Evolutionary conservation across 1,140 invertebrate species (phyloP).

Genomic region (Cyclina sinensis): DNA sequence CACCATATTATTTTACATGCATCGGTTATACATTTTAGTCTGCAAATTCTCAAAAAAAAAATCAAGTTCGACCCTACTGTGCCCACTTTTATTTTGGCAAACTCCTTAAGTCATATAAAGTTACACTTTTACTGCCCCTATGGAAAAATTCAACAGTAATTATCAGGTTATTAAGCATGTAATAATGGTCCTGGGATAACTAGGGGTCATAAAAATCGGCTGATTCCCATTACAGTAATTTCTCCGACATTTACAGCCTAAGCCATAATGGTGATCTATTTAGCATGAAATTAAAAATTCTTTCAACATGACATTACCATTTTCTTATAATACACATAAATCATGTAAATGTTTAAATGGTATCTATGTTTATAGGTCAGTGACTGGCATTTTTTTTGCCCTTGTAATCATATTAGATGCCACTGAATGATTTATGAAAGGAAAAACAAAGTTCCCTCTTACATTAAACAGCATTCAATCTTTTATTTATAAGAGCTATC

Average conservation of each 20-base stretch:
- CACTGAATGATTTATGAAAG: too few relatives aligned
- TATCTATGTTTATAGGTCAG: not conserved
- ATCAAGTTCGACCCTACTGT: not conserved
- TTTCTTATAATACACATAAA: not conserved
- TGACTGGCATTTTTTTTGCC: not conserved
- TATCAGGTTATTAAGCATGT: slow-evolving; percentile 49
- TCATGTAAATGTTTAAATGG: not conserved
- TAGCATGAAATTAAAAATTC: slow-evolving; percentile 42
- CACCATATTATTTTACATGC: slow-evolving; percentile 1
- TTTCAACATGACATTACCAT: slow-evolving; percentile 19
- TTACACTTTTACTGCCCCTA: slow-evolving; percentile 31
- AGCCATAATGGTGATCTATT: not conserved
- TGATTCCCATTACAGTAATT: slow-evolving; percentile 43
- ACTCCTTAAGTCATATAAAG: slow-evolving; percentile 22
- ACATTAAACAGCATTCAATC: too few relatives aligned
- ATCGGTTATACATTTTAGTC: slow-evolving; percentile 10
- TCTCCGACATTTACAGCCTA: slow-evolving; percentile 17
- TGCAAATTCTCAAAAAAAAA: not conserved
- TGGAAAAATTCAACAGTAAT: slow-evolving; percentile 22
- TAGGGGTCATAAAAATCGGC: slow-evolving; percentile 25
- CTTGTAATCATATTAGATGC: too few relatives aligned
- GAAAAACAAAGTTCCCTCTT: too few relatives aligned
- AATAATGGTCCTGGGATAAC: slow-evolving; percentile 42
- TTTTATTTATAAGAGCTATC: too few relatives aligned
- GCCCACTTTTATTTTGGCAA: not conserved